phyloP scores from a whole-genome alignment of 2,113 vertebrate genomes.

The Pantherophis guttatus region DNA sequence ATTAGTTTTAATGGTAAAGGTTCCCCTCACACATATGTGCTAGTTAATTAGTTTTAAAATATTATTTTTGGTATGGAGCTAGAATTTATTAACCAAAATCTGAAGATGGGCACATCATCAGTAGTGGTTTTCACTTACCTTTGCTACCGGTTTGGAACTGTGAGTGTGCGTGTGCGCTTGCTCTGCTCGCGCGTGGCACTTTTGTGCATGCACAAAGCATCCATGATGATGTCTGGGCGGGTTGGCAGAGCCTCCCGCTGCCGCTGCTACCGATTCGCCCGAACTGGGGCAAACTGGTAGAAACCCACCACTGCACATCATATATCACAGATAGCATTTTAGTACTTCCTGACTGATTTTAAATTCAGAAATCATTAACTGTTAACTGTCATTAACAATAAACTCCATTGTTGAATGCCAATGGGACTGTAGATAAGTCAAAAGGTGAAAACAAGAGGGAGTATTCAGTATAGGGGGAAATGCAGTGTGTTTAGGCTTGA shows the following conservation, averaged over 20 bases:
- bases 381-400: background rate
- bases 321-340: background rate
- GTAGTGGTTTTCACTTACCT: no score
- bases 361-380: background rate
- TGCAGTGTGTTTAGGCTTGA: background rate
- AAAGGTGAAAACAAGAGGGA: background rate
- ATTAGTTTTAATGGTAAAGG: background rate
- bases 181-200: no score
- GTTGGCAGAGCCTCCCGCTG: no score
- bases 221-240: no score
- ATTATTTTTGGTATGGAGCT: background rate
- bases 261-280: no score
- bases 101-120: background rate
- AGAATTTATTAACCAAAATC: background rate
- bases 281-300: no score
- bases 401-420: background rate
- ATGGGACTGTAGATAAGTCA: background rate
- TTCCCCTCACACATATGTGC: no score
- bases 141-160: no score
- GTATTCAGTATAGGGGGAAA: background rate
- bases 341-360: background rate
- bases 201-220: no score
- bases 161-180: no score
- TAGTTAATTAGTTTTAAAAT: background rate
- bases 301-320: no score